Conservation (phyloP, 2,888 invertebrate genomes). For the Erpobdella octoculata region DNA sequence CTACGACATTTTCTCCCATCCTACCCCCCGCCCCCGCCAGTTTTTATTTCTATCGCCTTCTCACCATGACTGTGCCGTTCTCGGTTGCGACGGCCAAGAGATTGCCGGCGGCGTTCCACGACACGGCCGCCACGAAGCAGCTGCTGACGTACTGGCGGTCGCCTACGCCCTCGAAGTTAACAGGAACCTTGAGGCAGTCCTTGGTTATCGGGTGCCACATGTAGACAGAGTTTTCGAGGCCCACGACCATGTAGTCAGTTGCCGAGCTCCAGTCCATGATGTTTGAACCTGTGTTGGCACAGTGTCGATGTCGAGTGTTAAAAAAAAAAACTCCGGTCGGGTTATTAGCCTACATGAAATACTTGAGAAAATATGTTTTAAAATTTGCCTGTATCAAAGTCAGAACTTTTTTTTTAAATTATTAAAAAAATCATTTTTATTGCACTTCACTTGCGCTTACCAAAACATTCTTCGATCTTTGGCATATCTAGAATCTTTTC, state of each 20-base stretch:
- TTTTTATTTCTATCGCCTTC: too few relatives aligned
- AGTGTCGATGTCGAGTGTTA: too few relatives aligned
- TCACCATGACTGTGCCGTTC: not conserved
- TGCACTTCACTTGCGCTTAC: too few relatives aligned
- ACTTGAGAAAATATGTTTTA: too few relatives aligned
- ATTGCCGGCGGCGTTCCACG: not conserved
- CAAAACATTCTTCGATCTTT: not conserved
- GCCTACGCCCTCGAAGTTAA: not conserved
- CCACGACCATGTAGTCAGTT: constrained; percentile 13
- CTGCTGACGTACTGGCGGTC: not conserved
- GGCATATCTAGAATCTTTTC: constrained; percentile 23
- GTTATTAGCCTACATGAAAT: too few relatives aligned
- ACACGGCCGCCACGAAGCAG: not conserved
- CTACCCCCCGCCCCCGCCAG: too few relatives aligned
- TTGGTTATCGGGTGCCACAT: constrained; percentile 18
- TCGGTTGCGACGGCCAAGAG: not conserved
- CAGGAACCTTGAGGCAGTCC: constrained; percentile 13
- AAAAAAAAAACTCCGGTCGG: too few relatives aligned
- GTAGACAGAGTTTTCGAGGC: constrained; percentile 15
- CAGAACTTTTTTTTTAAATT: too few relatives aligned
- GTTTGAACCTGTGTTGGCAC: constrained; percentile 18
- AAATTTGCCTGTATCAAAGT: too few relatives aligned
- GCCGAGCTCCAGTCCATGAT: not conserved
- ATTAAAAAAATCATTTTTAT: too few relatives aligned
- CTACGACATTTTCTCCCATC: too few relatives aligned